Percentiles rank a stretch among this genome's conserved stretches.
These are phyloP conservation scores for Formica aserva DNA, from an alignment of 2,888 invertebrate genomes.

Conservation along the genomic window DNA sequence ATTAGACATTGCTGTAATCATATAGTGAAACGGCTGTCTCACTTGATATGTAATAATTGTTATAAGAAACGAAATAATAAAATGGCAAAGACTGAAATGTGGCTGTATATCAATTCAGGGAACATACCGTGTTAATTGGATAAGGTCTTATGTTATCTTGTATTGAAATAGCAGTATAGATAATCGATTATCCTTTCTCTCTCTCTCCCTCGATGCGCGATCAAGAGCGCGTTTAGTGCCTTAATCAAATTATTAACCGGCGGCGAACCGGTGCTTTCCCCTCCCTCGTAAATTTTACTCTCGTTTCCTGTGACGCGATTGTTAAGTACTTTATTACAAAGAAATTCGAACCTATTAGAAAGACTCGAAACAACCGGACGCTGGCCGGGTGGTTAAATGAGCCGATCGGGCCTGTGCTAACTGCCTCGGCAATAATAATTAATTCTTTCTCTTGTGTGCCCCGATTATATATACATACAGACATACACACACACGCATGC, in stretches of 20 bases:
- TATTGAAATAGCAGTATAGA: conserved; percentile 8
- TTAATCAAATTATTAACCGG: conserved; percentile 47
- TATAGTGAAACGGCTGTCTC: conserved; percentile 72
- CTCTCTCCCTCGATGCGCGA: conserved; percentile 37
- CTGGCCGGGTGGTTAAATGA: conserved; percentile 28
- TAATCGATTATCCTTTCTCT: conserved; percentile 43
- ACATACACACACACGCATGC: too few species aligned
- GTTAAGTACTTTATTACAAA: conserved; percentile 44
- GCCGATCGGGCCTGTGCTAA: conserved; percentile 24
- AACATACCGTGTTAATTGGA: conserved; percentile 78
- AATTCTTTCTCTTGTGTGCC: conserved; percentile 22
- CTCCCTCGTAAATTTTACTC: conserved; percentile 50
- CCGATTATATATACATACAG: not conserved
- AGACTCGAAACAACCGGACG: conserved; percentile 32
- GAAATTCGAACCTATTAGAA: conserved; percentile 43
- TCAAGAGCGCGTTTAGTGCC: conserved; percentile 7
- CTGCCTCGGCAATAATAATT: conserved; percentile 43
- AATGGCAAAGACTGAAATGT: conserved; percentile 82
- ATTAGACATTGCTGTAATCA: conserved; percentile 61
- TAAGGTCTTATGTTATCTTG: conserved; percentile 71
- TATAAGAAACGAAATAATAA: conserved; percentile 69
- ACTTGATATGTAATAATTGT: conserved; percentile 71
- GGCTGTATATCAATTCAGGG: conserved; percentile 84
- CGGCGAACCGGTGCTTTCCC: conserved; percentile 39
- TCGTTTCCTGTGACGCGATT: conserved; percentile 36